Percentiles rank a stretch among this genome's conserved stretches.
Conservation (phyloP, 2,888 invertebrate genomes). For the Neoascia interrupta region DNA sequence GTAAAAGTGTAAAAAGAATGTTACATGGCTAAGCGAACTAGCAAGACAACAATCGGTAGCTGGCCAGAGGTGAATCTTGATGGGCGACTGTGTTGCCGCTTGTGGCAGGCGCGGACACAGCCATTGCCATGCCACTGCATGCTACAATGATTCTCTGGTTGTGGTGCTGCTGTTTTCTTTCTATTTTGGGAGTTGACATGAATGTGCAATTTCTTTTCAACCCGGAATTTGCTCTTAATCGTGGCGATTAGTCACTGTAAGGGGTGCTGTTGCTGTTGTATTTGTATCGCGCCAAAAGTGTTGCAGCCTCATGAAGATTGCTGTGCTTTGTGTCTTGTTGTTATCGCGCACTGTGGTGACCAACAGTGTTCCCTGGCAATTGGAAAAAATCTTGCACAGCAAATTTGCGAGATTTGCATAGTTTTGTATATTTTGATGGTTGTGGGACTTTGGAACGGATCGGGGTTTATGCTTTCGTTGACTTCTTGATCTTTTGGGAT, state of each 20-base stretch:
- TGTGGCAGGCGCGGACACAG: too few species aligned
- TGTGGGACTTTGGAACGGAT: too few species aligned
- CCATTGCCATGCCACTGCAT: too few species aligned
- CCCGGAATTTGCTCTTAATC: slow-evolving; percentile 13
- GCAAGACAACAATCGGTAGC: slow-evolving; percentile 9
- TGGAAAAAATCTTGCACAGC: slow-evolving; percentile 1
- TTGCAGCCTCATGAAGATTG: not conserved
- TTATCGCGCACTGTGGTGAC: slow-evolving; percentile 18
- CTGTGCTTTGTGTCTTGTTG: too few species aligned
- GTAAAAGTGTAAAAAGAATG: slow-evolving; percentile 21
- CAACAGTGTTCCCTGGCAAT: slow-evolving; percentile 22
- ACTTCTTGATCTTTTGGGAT: too few species aligned
- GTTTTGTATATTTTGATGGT: too few species aligned
- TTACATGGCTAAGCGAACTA: too few species aligned
- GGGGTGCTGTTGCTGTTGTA: too few species aligned
- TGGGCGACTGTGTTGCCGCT: not conserved
- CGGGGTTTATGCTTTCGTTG: too few species aligned
- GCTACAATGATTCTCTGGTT: slow-evolving; percentile 1
- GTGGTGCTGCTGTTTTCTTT: not conserved
- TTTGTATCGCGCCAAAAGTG: slow-evolving; percentile 60
- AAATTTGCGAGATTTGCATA: slow-evolving; percentile 14
- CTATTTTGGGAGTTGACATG: not conserved
- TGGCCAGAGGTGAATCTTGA: not conserved
- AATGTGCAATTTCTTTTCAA: not conserved
- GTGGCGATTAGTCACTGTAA: slow-evolving; percentile 49